Base-by-base conservation (phyloP, 2,797 vertebrate species). In the Antrozous pallidus region DNA sequence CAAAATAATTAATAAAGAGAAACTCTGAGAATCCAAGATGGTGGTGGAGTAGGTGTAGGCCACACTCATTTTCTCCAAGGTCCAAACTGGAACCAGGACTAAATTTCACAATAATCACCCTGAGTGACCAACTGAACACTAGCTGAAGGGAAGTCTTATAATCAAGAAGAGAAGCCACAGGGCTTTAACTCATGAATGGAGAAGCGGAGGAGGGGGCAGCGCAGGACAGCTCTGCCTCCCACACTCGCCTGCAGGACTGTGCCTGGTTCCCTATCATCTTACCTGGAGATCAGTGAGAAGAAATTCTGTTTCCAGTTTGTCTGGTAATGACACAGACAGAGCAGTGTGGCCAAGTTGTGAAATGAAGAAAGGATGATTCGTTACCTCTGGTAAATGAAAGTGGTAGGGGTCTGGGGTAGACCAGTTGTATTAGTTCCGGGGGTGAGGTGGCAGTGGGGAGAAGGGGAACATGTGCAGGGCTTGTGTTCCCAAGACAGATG, bases 211-310 rank as follows among this genome's bases (percentile, higher is more conserved):
- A 28, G 1, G 12, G 36, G 2, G 7, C 14, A 2, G 11, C 24
- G 20, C 8, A 2, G 13, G 31, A 36, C 67, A 22, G 33, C 70
- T 47, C 36, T 5, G 20, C 33, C 45, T 45, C 54, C n/a, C 31
- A 16, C 20, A 0, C 14, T 0, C 13, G 0, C 9, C 69, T 18
- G 2, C 24, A 2, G 2, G 28, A 16, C 61, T 2, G 0, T 8
- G 6, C 26, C 77, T 40, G 22, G 0, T 31, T 13, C 28, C 28
- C 74, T 33, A 42, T 12, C 31, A 5, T 36, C 24, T 42, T 11
- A 26, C 77, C 71, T 61, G 54, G 20, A 71, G 54, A 33, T 42
- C 73, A 1, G 4, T 10, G 42, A 40, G 16, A 45, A 74, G 67
- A 51, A 47, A 36, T 51, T 40, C 58, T 61, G 47, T 18, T 33